Base-by-base conservation (phyloP, 2,888 invertebrate genomes). In the Stenolophus ochropezus region DNA sequence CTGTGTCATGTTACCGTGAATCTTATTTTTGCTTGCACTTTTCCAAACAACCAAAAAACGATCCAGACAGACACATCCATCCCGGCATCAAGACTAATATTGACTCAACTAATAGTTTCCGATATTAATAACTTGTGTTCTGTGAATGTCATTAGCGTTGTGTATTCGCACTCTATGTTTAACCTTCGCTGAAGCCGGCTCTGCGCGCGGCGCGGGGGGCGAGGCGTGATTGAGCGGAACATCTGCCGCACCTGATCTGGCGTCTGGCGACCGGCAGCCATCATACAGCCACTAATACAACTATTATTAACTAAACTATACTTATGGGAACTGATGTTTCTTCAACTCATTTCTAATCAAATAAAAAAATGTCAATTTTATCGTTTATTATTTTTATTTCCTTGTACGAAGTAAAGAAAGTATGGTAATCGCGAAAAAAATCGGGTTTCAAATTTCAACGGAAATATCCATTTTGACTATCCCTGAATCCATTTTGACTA, bases 221-320 rank as follows among this genome's bases (percentile, higher is more conserved):
- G 65, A 69, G 65, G 11, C 65, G 65, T 69, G 65, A 69, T 69
- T 69, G 33, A 69, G 65, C 65, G 33, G 65, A 69, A 69, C 65
- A 69, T 69, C 65, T 69, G 65, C 65, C 33, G 65, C 65, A 69
- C 65, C 65, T 69, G 65, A 69, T 69, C 65, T 69, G 61, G 56
- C 27, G 61, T 65, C 61, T 65, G 65, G 65, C 65, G 65, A 69
- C 65, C 33, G 23, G 25, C 21, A 4, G 25, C 61, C 61, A 23
- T 14, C 14, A 61, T 25, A 20, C 23, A 21, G 20, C 20, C 21
- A 23, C 21, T 25, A 61, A 23, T 61, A 16, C 11, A 21, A 25
- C 23, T 11, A 61, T 27, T 27, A 61, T 27, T 61, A 27, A 23
- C 27, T 61, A 25, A 61, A 23, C 27, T 61, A 23, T 61, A 42